Conservation (phyloP, 2,113 vertebrate genomes). For the Thunnus maccoyii region DNA sequence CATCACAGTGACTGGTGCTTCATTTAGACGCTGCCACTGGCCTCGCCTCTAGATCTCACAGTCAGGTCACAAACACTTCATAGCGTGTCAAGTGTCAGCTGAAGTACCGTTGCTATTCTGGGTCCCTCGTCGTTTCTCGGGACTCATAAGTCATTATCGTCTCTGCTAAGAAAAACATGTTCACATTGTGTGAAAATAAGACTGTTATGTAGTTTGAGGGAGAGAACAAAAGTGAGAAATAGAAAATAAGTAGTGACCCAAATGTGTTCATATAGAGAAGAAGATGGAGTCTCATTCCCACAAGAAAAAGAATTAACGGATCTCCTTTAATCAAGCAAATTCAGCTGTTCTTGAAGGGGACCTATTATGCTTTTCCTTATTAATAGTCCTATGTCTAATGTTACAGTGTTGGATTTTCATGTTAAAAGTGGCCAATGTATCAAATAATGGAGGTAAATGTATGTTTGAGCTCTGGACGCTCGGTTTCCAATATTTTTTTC, state of each 20-base stretch:
- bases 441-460: no score
- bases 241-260: slow-evolving; percentile 3
- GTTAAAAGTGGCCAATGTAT: no score
- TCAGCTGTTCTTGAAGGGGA: slow-evolving; percentile 52
- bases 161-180: slow-evolving; percentile 22
- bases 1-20: slow-evolving; percentile 49
- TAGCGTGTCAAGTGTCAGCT: slow-evolving; percentile 56
- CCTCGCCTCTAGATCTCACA: slow-evolving; percentile 43
- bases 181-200: slow-evolving; percentile 1
- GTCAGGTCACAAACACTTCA: slow-evolving; percentile 69
- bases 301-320: slow-evolving; percentile 50
- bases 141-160: slow-evolving; percentile 48
- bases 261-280: slow-evolving; percentile 40
- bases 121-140: slow-evolving; percentile 25
- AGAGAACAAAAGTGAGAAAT: background rate
- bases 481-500: no score
- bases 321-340: slow-evolving; percentile 68
- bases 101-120: slow-evolving; percentile 53
- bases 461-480: no score
- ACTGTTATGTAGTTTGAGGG: background rate
- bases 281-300: slow-evolving; percentile 49
- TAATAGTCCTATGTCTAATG: no score
- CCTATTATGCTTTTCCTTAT: no score
- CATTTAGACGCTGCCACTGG: slow-evolving; percentile 56
- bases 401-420: no score